Base-by-base conservation (phyloP, 2,113 vertebrate species). In the Coryphaenoides rupestris region DNA sequence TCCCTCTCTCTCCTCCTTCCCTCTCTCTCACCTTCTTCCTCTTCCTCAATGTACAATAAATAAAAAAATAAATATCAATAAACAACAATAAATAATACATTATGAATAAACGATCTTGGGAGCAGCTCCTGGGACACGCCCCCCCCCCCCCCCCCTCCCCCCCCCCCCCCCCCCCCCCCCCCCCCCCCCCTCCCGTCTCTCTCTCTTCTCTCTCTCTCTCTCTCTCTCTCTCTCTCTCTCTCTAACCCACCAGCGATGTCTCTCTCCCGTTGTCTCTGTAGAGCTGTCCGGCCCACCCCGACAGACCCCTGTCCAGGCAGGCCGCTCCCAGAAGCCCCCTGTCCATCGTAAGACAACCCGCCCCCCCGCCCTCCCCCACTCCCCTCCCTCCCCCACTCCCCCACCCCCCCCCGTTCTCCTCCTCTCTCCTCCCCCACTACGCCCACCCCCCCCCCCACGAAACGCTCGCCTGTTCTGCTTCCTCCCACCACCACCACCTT, bases 271-370 rank as follows among this genome's bases (percentile, higher is more conserved):
- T 75, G 56, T 87, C 75, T 90, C 86, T 86, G 73, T 89, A 91
- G 89, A 87, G 88, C 85, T 85, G 86, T 80, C 87, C 88, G 69
- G 84, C 88, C 86, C 85, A 88, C 80, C 80, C 88, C 45, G 85
- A 87, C 86, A 89, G 87, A 80, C 82, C 90, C 79, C 83, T 87
- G 77, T 86, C 88, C 86, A 88, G 88, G 79, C 87, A 89, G 81
- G 87, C 87, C 81, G 79, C 85, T 77, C 87, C 86, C 84, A 89
- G 89, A 87, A 91, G 89, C 79, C 89, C 88, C 82, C 84, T 89
- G 78, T 84, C 85, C 82, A 87, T 87, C 77, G 89, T 91, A 91
- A 91, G 90, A 89, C 66, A 84, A 80, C 68, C 78, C 60, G 24
- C 69, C 60, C 33, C 59, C 10, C 64, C 72, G 47, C 68, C 46